A percentile compares a stretch with the other conserved stretches of the same genome.
Conservation (phyloP, 2,797 vertebrate genomes). For the Phoebastria nigripes region DNA sequence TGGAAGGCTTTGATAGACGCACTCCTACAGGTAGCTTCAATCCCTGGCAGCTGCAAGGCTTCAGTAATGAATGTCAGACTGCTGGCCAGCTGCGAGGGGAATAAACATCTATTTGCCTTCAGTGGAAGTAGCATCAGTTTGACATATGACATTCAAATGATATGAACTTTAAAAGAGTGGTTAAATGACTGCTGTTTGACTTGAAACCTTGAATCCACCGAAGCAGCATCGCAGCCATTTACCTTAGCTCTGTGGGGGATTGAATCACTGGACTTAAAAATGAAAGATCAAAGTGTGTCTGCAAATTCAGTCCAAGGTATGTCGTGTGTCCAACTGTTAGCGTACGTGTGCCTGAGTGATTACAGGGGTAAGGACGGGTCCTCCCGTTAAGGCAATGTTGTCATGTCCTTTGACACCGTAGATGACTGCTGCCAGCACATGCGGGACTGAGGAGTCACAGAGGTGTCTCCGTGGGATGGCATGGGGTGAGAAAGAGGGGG, state of each 20-base stretch:
- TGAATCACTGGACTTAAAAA: neutral
- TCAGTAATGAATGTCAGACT: slow-evolving; percentile 55
- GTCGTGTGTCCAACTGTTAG: neutral
- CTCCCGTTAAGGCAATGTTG: fast-evolving
- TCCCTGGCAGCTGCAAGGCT: slow-evolving; percentile 31
- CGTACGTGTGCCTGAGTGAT: neutral
- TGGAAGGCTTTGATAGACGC: slow-evolving; percentile 16
- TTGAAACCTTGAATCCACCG: neutral
- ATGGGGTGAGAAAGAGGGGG: neutral
- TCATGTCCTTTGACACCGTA: neutral
- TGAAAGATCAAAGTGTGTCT: slow-evolving; percentile 21
- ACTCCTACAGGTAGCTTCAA: slow-evolving; percentile 51
- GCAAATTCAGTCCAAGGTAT: neutral
- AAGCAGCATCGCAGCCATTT: neutral
- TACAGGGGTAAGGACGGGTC: neutral
- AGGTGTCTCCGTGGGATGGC: too few species aligned
- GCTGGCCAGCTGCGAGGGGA: slow-evolving; percentile 51
- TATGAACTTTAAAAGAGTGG: slow-evolving; percentile 32
- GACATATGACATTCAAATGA: slow-evolving; percentile 64
- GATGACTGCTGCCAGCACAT: fast-evolving
- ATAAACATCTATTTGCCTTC: slow-evolving; percentile 59
- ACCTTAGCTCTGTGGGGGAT: neutral
- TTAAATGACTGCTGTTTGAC: slow-evolving; percentile 42
- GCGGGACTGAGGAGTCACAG: neutral
- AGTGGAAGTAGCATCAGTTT: slow-evolving; percentile 26